Conservation (phyloP, 2,113 vertebrate species). For the Gracilinanus agilis region DNA sequence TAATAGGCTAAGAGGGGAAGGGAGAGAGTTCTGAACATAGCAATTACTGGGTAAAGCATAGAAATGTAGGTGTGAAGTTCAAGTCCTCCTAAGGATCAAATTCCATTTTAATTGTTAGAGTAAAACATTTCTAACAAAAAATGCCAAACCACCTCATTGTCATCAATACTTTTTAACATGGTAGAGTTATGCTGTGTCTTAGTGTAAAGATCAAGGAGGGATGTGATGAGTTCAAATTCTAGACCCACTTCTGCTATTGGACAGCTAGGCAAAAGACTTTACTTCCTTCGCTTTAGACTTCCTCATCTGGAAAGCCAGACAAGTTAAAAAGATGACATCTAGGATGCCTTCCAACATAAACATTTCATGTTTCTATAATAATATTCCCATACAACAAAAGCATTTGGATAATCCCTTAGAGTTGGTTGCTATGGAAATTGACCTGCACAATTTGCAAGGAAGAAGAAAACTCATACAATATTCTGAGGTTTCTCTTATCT, state of each 20-base stretch:
- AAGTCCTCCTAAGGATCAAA: background rate
- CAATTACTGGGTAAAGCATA: background rate
- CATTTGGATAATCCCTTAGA: conserved; percentile 1
- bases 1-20: background rate
- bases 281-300: background rate
- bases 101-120: background rate
- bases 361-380: background rate
- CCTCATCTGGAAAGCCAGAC: background rate
- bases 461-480: background rate
- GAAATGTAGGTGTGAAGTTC: background rate
- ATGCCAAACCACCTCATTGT: background rate
- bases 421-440: background rate
- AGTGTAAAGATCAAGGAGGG: background rate
- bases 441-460: background rate
- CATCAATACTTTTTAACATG: background rate
- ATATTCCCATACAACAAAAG: background rate
- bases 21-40: background rate
- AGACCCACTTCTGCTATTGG: background rate
- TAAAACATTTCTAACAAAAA: background rate
- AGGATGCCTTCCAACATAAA: background rate
- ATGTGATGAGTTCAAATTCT: background rate
- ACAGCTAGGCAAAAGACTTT: background rate
- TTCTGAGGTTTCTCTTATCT: background rate
- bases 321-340: background rate
- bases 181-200: background rate